Base-by-base conservation (phyloP, 2,113 vertebrate species). In the zebrafish (Danio rerio) region DNA sequence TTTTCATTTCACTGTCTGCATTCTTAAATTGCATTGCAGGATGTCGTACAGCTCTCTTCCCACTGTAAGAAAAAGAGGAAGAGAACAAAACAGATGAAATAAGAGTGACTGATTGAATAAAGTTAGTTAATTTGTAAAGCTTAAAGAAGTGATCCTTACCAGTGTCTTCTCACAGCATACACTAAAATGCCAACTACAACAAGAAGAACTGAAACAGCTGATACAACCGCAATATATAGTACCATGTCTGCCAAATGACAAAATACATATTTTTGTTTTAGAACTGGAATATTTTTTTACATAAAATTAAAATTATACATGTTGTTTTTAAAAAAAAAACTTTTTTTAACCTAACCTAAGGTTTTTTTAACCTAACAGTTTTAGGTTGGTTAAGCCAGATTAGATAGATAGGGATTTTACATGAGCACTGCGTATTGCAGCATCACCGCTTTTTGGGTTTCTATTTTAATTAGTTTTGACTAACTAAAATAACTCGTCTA, bases 121-220 rank as follows among this genome's bases (percentile, higher is more conserved):
- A 50, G 2, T 68, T 0, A 49, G 20, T 45, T 69, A 56, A n/a
- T 31, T 20, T 55, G 55, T 2, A 16, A 56, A 69, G 7, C 55
- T 11, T 50, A 65, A 2, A 43, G 47, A 47, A 11, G 20, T 9
- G 6, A 53, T 42, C 5, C 89, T 87, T 88, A 93, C 93, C 89
- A 80, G 53, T 79, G 89, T 82, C n/a, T 89, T 18, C 71, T 56
- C 62, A 82, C 45, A 63, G 31, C 78, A 18, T 90, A 66, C 7
- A 78, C 65, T 9, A 80, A 52, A 15, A 92, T 18, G 75, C 84
- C 9, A 18, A 88, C 65, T 45, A 31, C 31, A 31, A 31, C 31
- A 31, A 88, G 7, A 43, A 89, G 20, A 61, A 86, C 52, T 55
- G 68, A 20, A n/a, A 59, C 80, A 75, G 15, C 18, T n/a, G 59